These are phyloP conservation scores for Ptilodon capucinus DNA, from an alignment of 2,888 invertebrate genomes.

Conservation along the genomic window DNA sequence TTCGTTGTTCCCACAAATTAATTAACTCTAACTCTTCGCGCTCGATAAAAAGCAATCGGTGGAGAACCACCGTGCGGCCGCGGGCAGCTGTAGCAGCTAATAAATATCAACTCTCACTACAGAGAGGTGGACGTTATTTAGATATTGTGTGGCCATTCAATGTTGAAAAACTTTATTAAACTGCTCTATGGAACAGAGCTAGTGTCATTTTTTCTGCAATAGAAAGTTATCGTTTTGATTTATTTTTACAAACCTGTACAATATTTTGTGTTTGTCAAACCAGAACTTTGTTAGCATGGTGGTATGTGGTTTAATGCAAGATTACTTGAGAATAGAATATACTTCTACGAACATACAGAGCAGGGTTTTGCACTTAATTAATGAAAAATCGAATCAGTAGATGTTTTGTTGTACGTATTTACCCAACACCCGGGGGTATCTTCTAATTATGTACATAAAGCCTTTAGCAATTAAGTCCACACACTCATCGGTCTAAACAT, in stretches of 20 bases:
- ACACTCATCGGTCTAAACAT: slow-evolving; percentile 1
- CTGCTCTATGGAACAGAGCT: background rate
- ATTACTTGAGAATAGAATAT: too few relatives aligned
- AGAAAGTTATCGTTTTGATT: too few relatives aligned
- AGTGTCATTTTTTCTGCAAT: too few relatives aligned
- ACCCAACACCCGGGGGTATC: too few relatives aligned
- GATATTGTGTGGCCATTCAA: background rate
- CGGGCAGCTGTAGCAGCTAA: background rate
- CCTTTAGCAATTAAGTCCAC: background rate
- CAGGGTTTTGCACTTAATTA: too few relatives aligned
- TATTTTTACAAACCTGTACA: too few relatives aligned
- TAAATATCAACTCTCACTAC: slow-evolving; percentile 15
- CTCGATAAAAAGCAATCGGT: slow-evolving; percentile 32
- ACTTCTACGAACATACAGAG: too few relatives aligned
- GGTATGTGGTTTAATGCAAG: too few relatives aligned
- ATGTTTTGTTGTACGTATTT: too few relatives aligned
- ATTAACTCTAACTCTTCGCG: slow-evolving; percentile 38
- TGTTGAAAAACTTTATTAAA: background rate
- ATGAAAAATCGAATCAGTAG: too few relatives aligned
- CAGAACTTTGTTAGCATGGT: too few relatives aligned
- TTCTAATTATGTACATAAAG: background rate
- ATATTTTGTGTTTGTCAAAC: too few relatives aligned
- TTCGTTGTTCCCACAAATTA: slow-evolving; percentile 45
- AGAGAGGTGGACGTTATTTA: background rate
- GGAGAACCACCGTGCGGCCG: slow-evolving; percentile 9